A percentile compares a stretch with the other conserved stretches of the same genome.
These are phyloP conservation scores for Bombus balteatus DNA, from an alignment of 1,140 invertebrate genomes.

Conservation along the genomic window DNA sequence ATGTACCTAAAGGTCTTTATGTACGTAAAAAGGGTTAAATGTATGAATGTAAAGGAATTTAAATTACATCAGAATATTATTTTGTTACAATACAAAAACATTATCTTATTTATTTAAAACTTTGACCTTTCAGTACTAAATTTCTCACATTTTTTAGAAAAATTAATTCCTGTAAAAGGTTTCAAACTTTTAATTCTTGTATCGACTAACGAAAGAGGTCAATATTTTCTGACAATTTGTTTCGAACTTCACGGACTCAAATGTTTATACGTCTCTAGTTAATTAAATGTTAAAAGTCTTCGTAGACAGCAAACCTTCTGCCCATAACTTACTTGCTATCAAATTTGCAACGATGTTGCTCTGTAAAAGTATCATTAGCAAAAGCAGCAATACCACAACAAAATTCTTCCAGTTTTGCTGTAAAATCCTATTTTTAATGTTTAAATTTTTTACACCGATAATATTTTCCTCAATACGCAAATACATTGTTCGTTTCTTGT, in stretches of 20 bases:
- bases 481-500: not conserved
- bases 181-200: not conserved
- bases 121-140: too few species aligned
- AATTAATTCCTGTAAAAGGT: not conserved
- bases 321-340: not conserved
- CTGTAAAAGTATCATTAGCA: not conserved
- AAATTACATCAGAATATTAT: not conserved
- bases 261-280: too few species aligned
- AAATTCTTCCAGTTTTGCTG: too few species aligned
- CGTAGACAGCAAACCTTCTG: not conserved
- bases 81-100: not conserved
- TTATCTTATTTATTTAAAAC: not conserved
- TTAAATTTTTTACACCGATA: too few species aligned
- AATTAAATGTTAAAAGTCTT: not conserved
- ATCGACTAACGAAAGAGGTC: too few species aligned
- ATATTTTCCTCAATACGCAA: not conserved
- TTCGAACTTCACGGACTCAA: too few species aligned
- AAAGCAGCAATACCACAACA: too few species aligned
- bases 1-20: too few species aligned
- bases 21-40: too few species aligned
- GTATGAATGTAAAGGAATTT: not conserved
- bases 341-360: not conserved
- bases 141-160: not conserved
- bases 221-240: too few species aligned
- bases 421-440: too few species aligned